A percentile compares a stretch with the other conserved stretches of the same genome.
phyloP scores from a whole-genome alignment of 2,113 vertebrate species.

The Excalfactoria chinensis region DNA sequence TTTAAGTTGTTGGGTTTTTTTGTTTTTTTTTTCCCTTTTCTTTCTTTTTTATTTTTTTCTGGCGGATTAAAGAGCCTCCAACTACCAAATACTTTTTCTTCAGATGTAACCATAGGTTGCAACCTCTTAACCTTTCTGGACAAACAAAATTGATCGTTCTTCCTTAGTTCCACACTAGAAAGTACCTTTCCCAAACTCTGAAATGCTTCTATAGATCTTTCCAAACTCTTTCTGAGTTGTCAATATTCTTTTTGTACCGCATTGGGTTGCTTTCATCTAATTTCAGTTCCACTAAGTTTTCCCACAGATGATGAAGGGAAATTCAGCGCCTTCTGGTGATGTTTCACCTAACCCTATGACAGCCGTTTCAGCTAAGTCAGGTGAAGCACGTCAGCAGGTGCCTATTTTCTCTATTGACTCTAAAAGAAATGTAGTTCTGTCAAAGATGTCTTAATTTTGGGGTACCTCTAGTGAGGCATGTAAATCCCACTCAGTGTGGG shows the following conservation, averaged over 20 bases:
- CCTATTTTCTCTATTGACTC: background rate
- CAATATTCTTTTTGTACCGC: background rate
- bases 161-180: conserved; percentile 23
- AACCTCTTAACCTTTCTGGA: conserved; percentile 23
- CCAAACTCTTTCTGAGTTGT: background rate
- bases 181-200: background rate
- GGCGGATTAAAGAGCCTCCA: conserved; percentile 23
- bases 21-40: too few relatives aligned
- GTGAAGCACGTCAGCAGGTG: background rate
- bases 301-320: background rate
- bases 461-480: background rate
- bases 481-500: background rate
- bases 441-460: background rate
- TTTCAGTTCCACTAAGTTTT: background rate
- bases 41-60: background rate
- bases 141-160: conserved; percentile 12
- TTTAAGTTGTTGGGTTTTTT: background rate
- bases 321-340: background rate
- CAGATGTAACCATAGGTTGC: conserved; percentile 3
- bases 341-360: background rate
- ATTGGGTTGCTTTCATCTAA: background rate
- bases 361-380: background rate
- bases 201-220: conserved; percentile 17
- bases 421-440: background rate
- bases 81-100: conserved; percentile 1